Evolutionary conservation across 1,140 invertebrate genomes (phyloP).

Genomic region (Neotoxoptera formosana): DNA sequence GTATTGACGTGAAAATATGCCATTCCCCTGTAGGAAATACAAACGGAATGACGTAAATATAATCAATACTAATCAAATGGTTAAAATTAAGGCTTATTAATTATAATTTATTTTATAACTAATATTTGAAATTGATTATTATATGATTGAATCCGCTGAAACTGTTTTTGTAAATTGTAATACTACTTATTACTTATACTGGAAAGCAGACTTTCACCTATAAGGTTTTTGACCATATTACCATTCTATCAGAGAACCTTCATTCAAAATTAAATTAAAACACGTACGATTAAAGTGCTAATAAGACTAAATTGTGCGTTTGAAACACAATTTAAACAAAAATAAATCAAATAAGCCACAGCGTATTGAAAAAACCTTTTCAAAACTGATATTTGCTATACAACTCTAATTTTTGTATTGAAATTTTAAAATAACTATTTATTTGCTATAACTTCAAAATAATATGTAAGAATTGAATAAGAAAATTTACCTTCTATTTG

Average conservation of each 20-base stretch:
- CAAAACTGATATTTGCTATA: not conserved
- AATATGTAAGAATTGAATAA: not conserved
- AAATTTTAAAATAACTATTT: not conserved
- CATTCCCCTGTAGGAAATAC: too few species aligned
- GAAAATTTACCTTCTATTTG: not conserved
- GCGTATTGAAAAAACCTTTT: not conserved
- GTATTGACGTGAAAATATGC: too few species aligned
- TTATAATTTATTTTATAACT: too few species aligned
- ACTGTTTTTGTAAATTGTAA: not conserved
- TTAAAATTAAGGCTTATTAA: too few species aligned
- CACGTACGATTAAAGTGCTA: not conserved
- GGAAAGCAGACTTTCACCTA: not conserved
- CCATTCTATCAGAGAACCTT: not conserved
- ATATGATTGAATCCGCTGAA: too few species aligned
- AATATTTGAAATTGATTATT: too few species aligned
- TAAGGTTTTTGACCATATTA: not conserved
- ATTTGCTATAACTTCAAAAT: not conserved
- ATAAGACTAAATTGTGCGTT: not conserved
- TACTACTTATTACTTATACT: not conserved
- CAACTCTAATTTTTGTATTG: not conserved
- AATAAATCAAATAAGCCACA: not conserved
- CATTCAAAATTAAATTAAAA: not conserved
- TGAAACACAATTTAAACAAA: not conserved
- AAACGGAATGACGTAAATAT: too few species aligned
- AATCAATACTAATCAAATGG: too few species aligned